Conservation (phyloP, 2,113 vertebrate species). For the Struthio camelus region DNA sequence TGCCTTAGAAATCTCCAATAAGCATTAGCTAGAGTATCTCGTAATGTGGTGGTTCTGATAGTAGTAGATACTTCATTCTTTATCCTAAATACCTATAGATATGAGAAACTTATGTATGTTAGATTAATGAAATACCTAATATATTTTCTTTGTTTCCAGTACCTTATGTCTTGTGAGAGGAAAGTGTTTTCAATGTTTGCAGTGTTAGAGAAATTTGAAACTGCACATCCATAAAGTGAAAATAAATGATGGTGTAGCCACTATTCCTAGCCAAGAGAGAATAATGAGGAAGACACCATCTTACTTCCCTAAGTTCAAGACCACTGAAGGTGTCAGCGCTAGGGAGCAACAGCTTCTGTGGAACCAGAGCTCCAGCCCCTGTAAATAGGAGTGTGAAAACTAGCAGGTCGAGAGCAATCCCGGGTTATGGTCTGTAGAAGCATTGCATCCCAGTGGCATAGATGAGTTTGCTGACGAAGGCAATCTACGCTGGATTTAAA, state of each 20-base stretch:
- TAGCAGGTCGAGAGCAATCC: not conserved
- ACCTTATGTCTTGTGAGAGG: not conserved
- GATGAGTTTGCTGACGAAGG: not conserved
- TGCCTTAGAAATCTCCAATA: not conserved
- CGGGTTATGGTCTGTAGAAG: not conserved
- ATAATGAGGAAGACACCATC: not conserved
- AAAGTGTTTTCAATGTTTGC: not conserved
- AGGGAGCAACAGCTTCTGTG: not conserved
- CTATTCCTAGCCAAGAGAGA: not conserved
- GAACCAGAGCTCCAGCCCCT: not conserved
- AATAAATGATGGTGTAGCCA: not conserved
- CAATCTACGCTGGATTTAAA: not conserved
- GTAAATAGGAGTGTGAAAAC: not conserved
- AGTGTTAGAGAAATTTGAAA: not conserved
- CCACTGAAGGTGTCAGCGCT: not conserved
- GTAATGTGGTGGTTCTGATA: not conserved
- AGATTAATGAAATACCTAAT: not conserved
- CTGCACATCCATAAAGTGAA: not conserved
- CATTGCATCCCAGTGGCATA: not conserved
- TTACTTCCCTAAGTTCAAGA: not conserved
- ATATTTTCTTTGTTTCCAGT: not conserved
- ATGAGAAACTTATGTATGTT: not conserved
- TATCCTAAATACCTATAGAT: not conserved
- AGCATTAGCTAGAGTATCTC: not conserved
- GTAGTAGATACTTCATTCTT: not conserved